Evolutionary conservation across 2,888 invertebrate genomes (phyloP), one percentile per base, ranked within the genome.

Genomic region (Drosophila anomelani): DNA sequence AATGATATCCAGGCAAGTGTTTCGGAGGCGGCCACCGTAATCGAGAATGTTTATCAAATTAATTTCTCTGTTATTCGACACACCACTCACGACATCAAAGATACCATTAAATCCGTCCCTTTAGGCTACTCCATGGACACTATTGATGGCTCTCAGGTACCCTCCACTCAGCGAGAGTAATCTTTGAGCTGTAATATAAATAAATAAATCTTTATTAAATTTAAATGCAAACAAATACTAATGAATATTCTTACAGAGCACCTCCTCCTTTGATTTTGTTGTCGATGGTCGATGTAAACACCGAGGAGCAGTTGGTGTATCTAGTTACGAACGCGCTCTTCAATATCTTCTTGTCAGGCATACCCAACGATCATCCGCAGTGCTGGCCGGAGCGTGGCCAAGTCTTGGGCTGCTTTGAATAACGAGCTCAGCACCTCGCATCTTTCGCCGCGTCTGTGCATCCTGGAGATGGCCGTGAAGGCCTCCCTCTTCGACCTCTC

Each of bases 381-480:
- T 93, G 93, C 36, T 95, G 95, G 94, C 94, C 93, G 92, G 94
- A 94, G 80, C 92, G 94, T 41, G 94, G 94, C 10, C 94, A 94
- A 88, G 94, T 95, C 1, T 91, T 95, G 81, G 94, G 94, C 10
- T 94, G 94, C 93, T 9, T 89, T 94, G 56, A 94, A 94, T 75
- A 94, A 94, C 84, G 93, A 93, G 76, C 88, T 95, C 29, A 93
- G 94, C 47, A 92, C 93, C 49, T 94, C 94, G 1, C 93, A 94
- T 85, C 90, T 94, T 38, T 93, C 94, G 61, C 80, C 95, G 62
- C 93, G 94, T 73, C 86, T 94, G 47, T 92, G 93, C 8, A 92
- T 95, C 56, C 86, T 95, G 51, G 95, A 95, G 91, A 93, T 94
- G 93, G 93, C 94, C 57, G 93, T 95, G 2, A 94, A 94, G 81